phyloP scores from a whole-genome alignment of 1,140 invertebrate genomes.

The Dinoponera quadriceps region DNA sequence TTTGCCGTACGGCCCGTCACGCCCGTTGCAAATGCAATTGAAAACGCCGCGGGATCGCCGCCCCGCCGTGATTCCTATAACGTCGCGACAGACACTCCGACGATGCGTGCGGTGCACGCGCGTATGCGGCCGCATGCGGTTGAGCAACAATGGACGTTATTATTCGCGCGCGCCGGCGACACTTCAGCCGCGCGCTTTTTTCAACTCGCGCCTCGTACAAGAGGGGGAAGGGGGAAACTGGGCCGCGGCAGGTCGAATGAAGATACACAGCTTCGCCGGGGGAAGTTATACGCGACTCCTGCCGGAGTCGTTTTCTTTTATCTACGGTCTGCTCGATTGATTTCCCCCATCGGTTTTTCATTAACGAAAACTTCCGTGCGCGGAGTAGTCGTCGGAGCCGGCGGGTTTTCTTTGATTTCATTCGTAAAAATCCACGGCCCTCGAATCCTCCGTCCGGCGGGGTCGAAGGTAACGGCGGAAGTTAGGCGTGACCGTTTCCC shows the following conservation, averaged over 20 bases:
- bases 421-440: too few species aligned
- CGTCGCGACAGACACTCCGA: slow-evolving; percentile 16
- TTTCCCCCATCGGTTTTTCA: neutral
- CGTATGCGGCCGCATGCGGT: neutral
- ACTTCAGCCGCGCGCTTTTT: slow-evolving; percentile 19
- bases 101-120: neutral
- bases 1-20: slow-evolving; percentile 58
- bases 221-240: neutral
- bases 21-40: slow-evolving; percentile 64
- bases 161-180: slow-evolving; percentile 24
- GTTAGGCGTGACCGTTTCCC: too few species aligned
- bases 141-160: slow-evolving; percentile 46
- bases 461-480: too few species aligned
- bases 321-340: neutral
- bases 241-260: neutral
- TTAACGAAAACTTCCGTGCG: neutral
- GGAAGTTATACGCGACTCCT: neutral
- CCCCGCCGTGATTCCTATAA: slow-evolving; percentile 28
- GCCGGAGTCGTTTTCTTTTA: neutral
- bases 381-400: neutral
- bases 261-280: neutral
- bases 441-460: too few species aligned
- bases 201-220: neutral
- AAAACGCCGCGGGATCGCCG: slow-evolving; percentile 62
- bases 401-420: too few species aligned